Evolutionary conservation across 2,888 invertebrate genomes (phyloP).

Genomic region (Caenorhabditis parvicauda): DNA sequence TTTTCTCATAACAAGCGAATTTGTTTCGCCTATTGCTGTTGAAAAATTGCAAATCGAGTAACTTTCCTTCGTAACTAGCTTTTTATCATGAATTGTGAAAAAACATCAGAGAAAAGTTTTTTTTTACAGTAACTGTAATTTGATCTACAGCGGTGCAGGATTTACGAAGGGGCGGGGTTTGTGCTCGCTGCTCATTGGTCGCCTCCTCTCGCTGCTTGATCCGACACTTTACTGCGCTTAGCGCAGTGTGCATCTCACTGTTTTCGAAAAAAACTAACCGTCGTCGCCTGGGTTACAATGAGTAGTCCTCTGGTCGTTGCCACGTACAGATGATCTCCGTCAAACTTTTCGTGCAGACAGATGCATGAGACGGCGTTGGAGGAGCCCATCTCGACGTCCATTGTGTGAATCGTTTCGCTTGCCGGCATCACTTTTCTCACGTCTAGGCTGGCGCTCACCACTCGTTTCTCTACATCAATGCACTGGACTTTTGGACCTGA

Average conservation of each 20-base stretch:
- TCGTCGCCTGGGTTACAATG: slow-evolving; percentile 78
- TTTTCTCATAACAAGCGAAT: too few relatives aligned
- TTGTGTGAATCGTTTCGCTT: slow-evolving; percentile 85
- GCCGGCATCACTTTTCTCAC: slow-evolving; percentile 63
- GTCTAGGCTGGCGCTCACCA: slow-evolving; percentile 27
- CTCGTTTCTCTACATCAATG: slow-evolving; percentile 39
- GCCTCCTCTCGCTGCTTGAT: not conserved
- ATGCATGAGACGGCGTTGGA: slow-evolving; percentile 73
- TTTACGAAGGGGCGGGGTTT: too few relatives aligned
- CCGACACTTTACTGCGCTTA: too few relatives aligned
- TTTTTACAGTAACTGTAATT: too few relatives aligned
- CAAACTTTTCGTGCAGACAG: slow-evolving; percentile 67
- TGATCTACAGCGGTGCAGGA: too few relatives aligned
- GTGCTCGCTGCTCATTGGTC: too few relatives aligned
- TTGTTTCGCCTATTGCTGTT: too few relatives aligned
- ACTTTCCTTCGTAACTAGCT: too few relatives aligned
- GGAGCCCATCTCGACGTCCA: slow-evolving; percentile 78
- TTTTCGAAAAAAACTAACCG: slow-evolving; percentile 24
- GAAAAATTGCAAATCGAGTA: too few relatives aligned
- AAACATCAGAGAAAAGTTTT: too few relatives aligned
- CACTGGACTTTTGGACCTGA: slow-evolving; percentile 29
- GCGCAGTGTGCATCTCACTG: too few relatives aligned
- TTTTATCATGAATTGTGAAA: too few relatives aligned
- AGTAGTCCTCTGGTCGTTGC: slow-evolving; percentile 94
- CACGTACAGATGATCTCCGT: slow-evolving; percentile 72